Conservation (phyloP, 1,140 invertebrate species). For the Semibalanus balanoides region DNA sequence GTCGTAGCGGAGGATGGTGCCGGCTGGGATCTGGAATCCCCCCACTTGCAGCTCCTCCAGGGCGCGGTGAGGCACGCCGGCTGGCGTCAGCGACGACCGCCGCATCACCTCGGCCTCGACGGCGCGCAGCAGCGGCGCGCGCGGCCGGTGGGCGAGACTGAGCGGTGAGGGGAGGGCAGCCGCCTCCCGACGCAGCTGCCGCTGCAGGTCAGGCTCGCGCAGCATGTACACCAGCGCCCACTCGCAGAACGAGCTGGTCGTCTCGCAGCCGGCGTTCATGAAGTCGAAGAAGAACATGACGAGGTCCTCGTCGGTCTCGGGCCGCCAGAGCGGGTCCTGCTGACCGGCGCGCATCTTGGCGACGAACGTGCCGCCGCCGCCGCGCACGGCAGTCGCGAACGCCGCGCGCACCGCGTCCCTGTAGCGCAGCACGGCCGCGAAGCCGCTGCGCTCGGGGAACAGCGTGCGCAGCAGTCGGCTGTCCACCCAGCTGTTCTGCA, state of each 20-base stretch:
- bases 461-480: neutral
- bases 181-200: constrained; percentile 25
- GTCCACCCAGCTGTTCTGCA: neutral
- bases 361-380: neutral
- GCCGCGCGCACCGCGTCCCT: neutral
- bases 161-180: constrained; percentile 23
- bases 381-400: neutral
- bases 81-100: neutral
- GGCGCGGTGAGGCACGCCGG: neutral
- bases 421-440: neutral
- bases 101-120: neutral
- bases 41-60: neutral
- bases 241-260: constrained; percentile 23
- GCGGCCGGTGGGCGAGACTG: constrained; percentile 8
- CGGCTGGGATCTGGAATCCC: neutral
- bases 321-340: neutral
- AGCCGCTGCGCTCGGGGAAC: neutral
- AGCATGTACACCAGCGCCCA: constrained; percentile 25
- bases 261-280: constrained; percentile 25
- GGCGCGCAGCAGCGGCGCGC: neutral
- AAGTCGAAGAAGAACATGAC: neutral
- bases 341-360: neutral
- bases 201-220: constrained; percentile 27
- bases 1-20: neutral
- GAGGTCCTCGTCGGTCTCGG: neutral